phyloP scores from a whole-genome alignment of 2,888 invertebrate genomes.

The Phaonia tiefii region DNA sequence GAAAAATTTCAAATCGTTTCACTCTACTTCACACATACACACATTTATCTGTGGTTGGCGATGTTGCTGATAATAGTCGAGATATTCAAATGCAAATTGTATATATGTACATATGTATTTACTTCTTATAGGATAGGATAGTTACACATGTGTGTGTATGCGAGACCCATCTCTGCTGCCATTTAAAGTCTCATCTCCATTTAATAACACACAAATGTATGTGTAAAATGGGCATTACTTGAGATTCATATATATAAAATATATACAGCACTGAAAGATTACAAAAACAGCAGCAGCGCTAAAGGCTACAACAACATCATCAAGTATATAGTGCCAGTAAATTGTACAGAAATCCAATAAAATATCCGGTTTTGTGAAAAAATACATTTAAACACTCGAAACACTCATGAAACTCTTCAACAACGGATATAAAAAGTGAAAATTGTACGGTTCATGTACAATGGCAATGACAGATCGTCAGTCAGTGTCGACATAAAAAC shows the following conservation, averaged over 20 bases:
- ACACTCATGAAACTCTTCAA: not conserved
- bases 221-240: not conserved
- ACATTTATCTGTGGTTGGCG: slow-evolving; percentile 1
- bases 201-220: not conserved
- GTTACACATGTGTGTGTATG: no score
- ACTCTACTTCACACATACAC: not conserved
- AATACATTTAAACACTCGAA: slow-evolving; percentile 15
- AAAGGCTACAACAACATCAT: not conserved
- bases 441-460: no score
- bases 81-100: not conserved
- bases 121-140: not conserved
- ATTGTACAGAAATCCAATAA: not conserved
- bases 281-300: not conserved
- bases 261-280: not conserved
- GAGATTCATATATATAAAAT: not conserved
- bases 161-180: no score
- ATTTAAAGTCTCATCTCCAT: no score
- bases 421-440: no score
- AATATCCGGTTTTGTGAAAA: not conserved
- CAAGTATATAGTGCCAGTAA: not conserved
- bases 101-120: not conserved
- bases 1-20: no score
- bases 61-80: not conserved
- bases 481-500: slow-evolving; percentile 1
- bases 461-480: not conserved